phyloP scores from a whole-genome alignment of 2,888 invertebrate genomes.

The Smittia aterrima region DNA sequence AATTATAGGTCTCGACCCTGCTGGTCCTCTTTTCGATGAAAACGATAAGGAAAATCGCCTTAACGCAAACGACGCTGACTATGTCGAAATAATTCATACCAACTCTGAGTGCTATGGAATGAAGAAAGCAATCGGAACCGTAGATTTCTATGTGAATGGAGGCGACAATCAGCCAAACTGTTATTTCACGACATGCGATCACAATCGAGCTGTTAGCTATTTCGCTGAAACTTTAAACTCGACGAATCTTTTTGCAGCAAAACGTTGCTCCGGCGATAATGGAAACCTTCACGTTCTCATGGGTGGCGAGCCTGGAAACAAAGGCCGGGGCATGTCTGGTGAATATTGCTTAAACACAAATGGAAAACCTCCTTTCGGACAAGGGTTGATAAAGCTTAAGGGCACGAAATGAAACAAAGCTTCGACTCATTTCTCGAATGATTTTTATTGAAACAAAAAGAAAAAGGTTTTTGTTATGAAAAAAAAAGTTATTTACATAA shows the following conservation, averaged over 20 bases:
- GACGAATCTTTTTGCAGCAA: neutral
- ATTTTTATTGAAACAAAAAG: constrained; percentile 1
- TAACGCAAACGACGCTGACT: neutral
- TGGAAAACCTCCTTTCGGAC: too few relatives aligned
- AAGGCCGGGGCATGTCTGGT: too few relatives aligned
- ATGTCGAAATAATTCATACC: neutral
- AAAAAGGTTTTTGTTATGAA: neutral
- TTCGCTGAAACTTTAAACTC: neutral
- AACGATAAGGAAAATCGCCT: neutral
- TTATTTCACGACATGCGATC: neutral
- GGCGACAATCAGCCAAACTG: neutral
- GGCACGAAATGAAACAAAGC: too few relatives aligned
- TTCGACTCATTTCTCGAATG: neutral
- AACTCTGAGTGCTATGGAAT: neutral
- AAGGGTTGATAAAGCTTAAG: too few relatives aligned
- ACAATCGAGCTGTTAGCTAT: neutral
- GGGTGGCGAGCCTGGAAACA: too few relatives aligned
- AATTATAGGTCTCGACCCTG: neutral
- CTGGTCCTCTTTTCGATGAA: too few relatives aligned
- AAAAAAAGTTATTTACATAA: constrained; percentile 9
- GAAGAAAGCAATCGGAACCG: neutral
- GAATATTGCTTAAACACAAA: too few relatives aligned
- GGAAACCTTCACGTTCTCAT: too few relatives aligned
- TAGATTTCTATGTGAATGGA: neutral
- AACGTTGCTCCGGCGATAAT: too few relatives aligned